Evolutionary conservation across 2,797 vertebrate species (phyloP), one percentile per base, ranked within the genome.

Genomic region (Furcifer pardalis): DNA sequence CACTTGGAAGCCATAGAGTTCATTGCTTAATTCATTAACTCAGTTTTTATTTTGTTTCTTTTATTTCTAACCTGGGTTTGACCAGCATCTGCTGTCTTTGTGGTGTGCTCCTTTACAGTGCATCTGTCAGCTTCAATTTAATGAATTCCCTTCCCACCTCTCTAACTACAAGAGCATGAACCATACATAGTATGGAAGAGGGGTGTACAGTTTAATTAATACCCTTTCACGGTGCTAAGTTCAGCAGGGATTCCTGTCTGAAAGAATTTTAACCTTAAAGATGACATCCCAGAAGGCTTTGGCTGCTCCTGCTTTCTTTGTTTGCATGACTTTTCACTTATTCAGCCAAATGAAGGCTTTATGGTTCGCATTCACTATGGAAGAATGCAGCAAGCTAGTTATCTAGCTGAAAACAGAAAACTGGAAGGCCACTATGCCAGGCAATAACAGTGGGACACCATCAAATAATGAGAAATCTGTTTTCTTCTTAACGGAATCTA

Each of bases 61-160:
- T 81, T 85, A 80, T 79, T 74, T 85, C 60, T 74, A 85, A 85
- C 59, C 60, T 42, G 84, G 84, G 77, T 65, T 80, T 74, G 84
- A 80, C 62, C 77, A 86, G 63, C 79, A 86, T 77, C 72, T 81
- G 72, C 56, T 81, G 2, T 62, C 52, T 62, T 37, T 27, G n/a
- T 63, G 40, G 32, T 63, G 25, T 46, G 30, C 62, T 81, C 21
- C 40, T 49, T 76, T 35, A 46, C 63, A 37, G 42, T 49, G 66
- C 79, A 81, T 77, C 73, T 81, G 73, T 56, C 73, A 71, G 42
- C 49, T 13, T 9, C 21, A 65, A 19, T 27, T 62, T 81, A 81
- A 81, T 81, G 66, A 81, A 66, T 56, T 71, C 9, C 25, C 5
- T 21, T 1, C 32, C n/a, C 27, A 40, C 32, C 40, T 81, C 65